phyloP scores from a whole-genome alignment of 2,113 vertebrate species.

The Oreochromis aureus region DNA sequence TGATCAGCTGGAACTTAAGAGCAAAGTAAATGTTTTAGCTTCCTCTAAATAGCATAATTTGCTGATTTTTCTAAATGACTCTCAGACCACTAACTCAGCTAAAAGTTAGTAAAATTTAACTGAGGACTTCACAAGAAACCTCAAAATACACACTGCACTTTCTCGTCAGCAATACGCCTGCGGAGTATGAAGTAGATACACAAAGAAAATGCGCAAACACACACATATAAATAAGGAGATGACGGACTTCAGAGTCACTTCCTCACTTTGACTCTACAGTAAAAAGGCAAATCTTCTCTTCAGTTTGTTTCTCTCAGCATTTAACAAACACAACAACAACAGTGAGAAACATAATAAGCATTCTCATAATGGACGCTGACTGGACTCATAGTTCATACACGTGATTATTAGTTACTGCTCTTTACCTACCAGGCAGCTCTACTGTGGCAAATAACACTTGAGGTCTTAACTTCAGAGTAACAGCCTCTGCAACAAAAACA shows the following conservation, averaged over 20 bases:
- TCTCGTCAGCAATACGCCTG: rapidly evolving
- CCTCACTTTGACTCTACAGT: not conserved
- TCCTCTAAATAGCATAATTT: no score
- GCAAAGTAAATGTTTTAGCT: no score
- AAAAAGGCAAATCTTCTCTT: not conserved
- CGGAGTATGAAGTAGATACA: not conserved
- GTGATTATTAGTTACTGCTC: not conserved
- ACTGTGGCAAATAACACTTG: not conserved
- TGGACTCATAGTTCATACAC: not conserved
- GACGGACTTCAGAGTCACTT: rapidly evolving
- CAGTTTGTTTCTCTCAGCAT: not conserved
- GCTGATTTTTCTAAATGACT: not conserved
- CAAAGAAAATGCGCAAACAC: not conserved
- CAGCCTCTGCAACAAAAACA: not conserved
- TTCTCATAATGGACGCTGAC: not conserved
- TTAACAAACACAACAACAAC: not conserved
- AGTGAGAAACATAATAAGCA: not conserved
- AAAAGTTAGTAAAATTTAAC: not conserved
- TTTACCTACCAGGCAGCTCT: not conserved
- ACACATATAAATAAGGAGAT: not conserved
- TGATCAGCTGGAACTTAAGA: no score
- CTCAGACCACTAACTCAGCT: not conserved
- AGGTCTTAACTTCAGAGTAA: not conserved
- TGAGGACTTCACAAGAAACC: not conserved
- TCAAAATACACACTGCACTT: not conserved